Percentiles rank a stretch among this genome's conserved stretches.
These are phyloP conservation scores for Ectemnius lituratus DNA, from an alignment of 2,888 invertebrate genomes.

Conservation along the genomic window DNA sequence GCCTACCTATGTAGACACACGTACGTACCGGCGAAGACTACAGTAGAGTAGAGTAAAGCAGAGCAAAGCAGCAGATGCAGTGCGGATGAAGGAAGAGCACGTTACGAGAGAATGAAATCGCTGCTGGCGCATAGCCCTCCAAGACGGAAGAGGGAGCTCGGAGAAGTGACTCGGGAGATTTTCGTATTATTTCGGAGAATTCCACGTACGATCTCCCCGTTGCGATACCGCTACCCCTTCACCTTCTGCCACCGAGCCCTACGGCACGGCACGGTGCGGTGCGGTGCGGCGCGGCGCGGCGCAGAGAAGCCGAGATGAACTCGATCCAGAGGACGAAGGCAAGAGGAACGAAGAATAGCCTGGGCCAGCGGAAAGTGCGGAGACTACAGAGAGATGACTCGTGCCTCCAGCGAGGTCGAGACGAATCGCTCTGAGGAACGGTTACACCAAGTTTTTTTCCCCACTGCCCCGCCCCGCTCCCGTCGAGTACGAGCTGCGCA, in stretches of 20 bases:
- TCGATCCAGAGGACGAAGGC: neutral
- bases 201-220: slow-evolving; percentile 45
- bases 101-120: too few relatives aligned
- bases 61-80: slow-evolving; percentile 13
- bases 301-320: slow-evolving; percentile 28
- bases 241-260: slow-evolving; percentile 20
- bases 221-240: slow-evolving; percentile 50
- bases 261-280: neutral
- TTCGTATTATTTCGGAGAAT: slow-evolving; percentile 62
- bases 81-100: too few relatives aligned
- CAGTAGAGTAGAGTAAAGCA: slow-evolving; percentile 15
- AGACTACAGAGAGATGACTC: slow-evolving; percentile 58
- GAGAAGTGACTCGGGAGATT: slow-evolving; percentile 38
- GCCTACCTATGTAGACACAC: slow-evolving; percentile 25
- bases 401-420: slow-evolving; percentile 41
- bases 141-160: slow-evolving; percentile 4
- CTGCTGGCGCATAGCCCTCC: neutral
- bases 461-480: slow-evolving; percentile 7
- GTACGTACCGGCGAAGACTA: slow-evolving; percentile 16
- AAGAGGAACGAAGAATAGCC: slow-evolving; percentile 11
- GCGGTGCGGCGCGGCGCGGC: too few relatives aligned
- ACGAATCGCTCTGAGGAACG: slow-evolving; percentile 13
- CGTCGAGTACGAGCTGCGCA: too few relatives aligned
- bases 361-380: slow-evolving; percentile 15
- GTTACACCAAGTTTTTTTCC: slow-evolving; percentile 21